These are phyloP conservation scores for Pandemis heparana DNA, from an alignment of 2,888 invertebrate species.

Conservation along the genomic window DNA sequence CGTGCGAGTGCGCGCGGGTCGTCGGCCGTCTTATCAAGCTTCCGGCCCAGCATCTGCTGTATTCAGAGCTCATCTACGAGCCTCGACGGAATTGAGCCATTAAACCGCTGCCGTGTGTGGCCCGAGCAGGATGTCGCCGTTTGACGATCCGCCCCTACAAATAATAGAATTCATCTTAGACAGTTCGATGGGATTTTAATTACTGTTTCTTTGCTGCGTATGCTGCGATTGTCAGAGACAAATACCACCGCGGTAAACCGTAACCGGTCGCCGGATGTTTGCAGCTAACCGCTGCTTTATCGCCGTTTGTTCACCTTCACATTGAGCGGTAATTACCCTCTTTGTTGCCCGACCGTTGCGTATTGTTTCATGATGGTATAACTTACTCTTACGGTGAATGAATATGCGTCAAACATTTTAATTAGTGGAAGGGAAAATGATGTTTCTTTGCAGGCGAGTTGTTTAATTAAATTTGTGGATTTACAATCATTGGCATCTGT, in stretches of 20 bases:
- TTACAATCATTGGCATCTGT: neutral
- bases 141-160: slow-evolving; percentile 14
- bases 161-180: neutral
- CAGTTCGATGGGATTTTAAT: neutral
- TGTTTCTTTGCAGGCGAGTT: neutral
- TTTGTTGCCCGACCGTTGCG: slow-evolving; percentile 8
- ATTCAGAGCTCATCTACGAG: slow-evolving; percentile 35
- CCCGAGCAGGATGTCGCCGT: slow-evolving; percentile 31
- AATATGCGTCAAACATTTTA: neutral
- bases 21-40: slow-evolving; percentile 38
- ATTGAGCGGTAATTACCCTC: slow-evolving; percentile 35
- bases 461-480: too few relatives aligned
- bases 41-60: slow-evolving; percentile 35
- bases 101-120: slow-evolving; percentile 33
- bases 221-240: slow-evolving; percentile 25
- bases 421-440: neutral
- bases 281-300: slow-evolving; percentile 32
- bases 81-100: slow-evolving; percentile 32
- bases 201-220: neutral
- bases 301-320: slow-evolving; percentile 40
- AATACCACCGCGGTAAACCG: slow-evolving; percentile 7
- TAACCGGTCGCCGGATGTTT: slow-evolving; percentile 37
- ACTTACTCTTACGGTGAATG: slow-evolving; percentile 1
- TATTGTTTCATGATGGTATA: slow-evolving; percentile 8
- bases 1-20: slow-evolving; percentile 19